A percentile compares a stretch with the other conserved stretches of the same genome.
Conservation (phyloP, 1,140 invertebrate species). For the Drosophila subobscura region DNA sequence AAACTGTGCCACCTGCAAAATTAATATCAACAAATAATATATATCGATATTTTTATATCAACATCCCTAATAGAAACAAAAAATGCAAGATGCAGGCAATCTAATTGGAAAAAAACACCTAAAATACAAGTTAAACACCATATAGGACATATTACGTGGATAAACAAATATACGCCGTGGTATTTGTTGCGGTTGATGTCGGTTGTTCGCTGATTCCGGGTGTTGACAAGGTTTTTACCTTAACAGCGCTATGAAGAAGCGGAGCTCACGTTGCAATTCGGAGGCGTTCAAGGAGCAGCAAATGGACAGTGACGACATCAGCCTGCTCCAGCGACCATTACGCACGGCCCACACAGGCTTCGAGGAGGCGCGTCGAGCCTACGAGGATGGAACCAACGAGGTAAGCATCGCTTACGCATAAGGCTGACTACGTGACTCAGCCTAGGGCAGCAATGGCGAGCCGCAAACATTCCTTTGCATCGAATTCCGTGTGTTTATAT, state of each 20-base stretch:
- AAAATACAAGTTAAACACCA: constrained; percentile 22
- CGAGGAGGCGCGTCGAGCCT: constrained; percentile 86
- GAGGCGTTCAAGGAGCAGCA: constrained; percentile 62
- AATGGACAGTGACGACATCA: constrained; percentile 84
- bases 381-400: constrained; percentile 87
- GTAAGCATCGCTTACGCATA: constrained; percentile 54
- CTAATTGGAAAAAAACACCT: constrained; percentile 34
- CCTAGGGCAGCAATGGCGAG: constrained; percentile 56
- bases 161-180: neutral
- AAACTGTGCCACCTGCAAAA: too few relatives aligned
- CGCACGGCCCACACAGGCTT: constrained; percentile 86
- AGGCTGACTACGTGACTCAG: constrained; percentile 69
- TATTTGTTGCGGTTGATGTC: too few relatives aligned
- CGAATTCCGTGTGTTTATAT: constrained; percentile 7
- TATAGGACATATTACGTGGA: constrained; percentile 10
- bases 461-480: constrained; percentile 33
- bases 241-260: constrained; percentile 60
- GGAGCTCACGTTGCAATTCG: constrained; percentile 68
- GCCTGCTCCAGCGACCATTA: constrained; percentile 87
- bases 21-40: too few relatives aligned
- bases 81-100: constrained; percentile 71
- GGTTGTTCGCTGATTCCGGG: too few relatives aligned
- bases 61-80: constrained; percentile 18
- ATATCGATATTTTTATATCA: too few relatives aligned
- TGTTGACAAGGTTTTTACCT: neutral